Evolutionary conservation across 2,888 invertebrate species (phyloP), one percentile per base, ranked within the genome.

Genomic region (Drosophila trichaetosa): DNA sequence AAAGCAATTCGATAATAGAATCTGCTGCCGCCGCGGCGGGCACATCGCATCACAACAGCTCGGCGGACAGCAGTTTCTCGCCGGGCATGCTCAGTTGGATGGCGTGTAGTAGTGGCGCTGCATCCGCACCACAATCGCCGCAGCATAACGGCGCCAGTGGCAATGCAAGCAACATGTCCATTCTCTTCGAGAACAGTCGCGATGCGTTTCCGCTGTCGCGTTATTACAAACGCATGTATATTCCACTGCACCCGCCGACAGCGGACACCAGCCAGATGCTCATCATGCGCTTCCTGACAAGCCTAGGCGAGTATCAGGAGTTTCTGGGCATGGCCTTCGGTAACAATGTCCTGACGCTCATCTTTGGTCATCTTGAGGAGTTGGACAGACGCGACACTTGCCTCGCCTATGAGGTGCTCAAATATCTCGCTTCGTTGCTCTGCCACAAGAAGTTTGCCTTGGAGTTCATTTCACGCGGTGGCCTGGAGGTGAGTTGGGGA

Each of bases 361-460:
- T 99, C 81, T 94, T 99, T 58, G 96, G 96, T 34, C 99, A 98
- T 92, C 96, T 99, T 21, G 97, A 98, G 92, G 95, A 98, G 51
- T 95, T 96, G 5, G 96, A 97, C 92, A 97, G 97, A 0, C 95
- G 96, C 62, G 98, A 99, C 93, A 97, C 98, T 2, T 94, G 99
- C 36, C 94, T 99, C 18, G 98, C 99, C 0, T 99, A 99, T 94
- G 99, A 99, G 92, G 98, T 99, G 0, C 94, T 99, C 7, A 98
- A 98, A 94, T 99, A 99, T 93, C 94, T 99, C 27, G 97, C 99
- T 0, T 97, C 99, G 0, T 93, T 99, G 73, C 94, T 99, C 18
- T 99, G 99, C 91, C 99, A 99, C 93, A 99, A 99, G 94, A 99
- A 99, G 93, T 99, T 99, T 94, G 98, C 98, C 0, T 96, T 99